phyloP scores from a whole-genome alignment of 1,140 invertebrate genomes.

The Bombyx mandarina region DNA sequence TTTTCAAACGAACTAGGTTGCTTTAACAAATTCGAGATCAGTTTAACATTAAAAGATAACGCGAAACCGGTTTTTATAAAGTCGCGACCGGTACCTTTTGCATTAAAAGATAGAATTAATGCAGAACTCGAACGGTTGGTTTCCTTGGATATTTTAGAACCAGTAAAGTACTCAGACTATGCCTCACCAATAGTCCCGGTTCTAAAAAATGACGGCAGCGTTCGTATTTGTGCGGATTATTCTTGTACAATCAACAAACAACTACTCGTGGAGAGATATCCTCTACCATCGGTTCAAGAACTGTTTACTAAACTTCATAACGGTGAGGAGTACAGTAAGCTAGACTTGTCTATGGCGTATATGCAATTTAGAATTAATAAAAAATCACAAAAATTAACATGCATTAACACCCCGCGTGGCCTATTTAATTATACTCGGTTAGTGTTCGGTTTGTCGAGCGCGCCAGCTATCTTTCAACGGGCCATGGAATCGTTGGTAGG shows the following conservation, averaged over 20 bases:
- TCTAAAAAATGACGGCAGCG: background rate
- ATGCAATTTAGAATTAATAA: background rate
- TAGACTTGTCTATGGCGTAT: background rate
- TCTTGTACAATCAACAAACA: background rate
- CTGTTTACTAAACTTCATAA: too few relatives aligned
- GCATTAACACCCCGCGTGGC: background rate
- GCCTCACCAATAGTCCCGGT: background rate
- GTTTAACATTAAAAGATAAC: background rate
- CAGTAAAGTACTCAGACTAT: background rate
- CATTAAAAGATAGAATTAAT: conserved; percentile 1
- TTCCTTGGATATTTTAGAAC: background rate
- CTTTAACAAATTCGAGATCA: background rate
- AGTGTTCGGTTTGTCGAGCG: background rate
- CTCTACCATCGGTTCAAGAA: too few relatives aligned
- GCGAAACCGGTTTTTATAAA: background rate
- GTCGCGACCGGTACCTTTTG: background rate
- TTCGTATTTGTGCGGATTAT: conserved; percentile 3
- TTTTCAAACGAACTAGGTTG: background rate
- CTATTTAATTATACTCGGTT: background rate
- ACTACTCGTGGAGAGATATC: conserved; percentile 1
- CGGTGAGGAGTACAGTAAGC: too few relatives aligned
- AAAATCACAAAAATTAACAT: background rate
- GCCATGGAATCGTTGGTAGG: conserved; percentile 1
- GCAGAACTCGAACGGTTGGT: too few relatives aligned
- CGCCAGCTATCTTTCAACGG: conserved; percentile 1